Evolutionary conservation across 2,113 vertebrate species (phyloP), one percentile per base, ranked within the genome.

Genomic region (Mobula hypostoma): DNA sequence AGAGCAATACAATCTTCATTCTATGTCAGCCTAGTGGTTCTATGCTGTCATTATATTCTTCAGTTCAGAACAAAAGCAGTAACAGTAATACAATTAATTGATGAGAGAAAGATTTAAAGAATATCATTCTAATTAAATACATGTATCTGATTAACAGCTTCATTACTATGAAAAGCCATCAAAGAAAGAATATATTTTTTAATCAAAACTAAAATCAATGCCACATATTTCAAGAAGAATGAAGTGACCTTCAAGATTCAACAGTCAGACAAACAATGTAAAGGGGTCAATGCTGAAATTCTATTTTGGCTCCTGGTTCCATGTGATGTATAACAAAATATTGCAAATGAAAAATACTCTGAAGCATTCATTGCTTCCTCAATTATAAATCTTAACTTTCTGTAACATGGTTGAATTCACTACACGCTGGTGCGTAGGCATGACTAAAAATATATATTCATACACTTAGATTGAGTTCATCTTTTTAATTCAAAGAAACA

Each of bases 211-310:
- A 36, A 70, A 92, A 70, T 70, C 88, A 92, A 92, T 72, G 32
- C 66, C 24, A 63, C n/a, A 72, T 92, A 70, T 92, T 90, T 70
- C 88, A 72, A 72, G 88, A 92, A 92, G 66, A 70, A 24, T 92
- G 66, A 70, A 92, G n/a, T 92, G 36, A 36, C 88, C 66, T 32
- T 72, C 63, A 66, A 70, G 66, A 92, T 70, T 92, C n/a, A 40
- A 92, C 88, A 92, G 63, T 92, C 63, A 70, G 68, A 40, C n/a
- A 92, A 92, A 92, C 88, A 92, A 70, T 92, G 66, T 40, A 70
- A 40, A 36, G 29, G 70, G 0, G 7, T 36, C 88, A 92, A 70
- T 70, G 88, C 88, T 63, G 36, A 92, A 63, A 70, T 24, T 2
- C 9, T 66, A 70, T 87, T 87, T 91, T 92, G 88, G 88, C 66